A percentile compares a stretch with the other conserved stretches of the same genome.
Conservation (phyloP, 2,888 invertebrate genomes). For the Latheticus oryzae region DNA sequence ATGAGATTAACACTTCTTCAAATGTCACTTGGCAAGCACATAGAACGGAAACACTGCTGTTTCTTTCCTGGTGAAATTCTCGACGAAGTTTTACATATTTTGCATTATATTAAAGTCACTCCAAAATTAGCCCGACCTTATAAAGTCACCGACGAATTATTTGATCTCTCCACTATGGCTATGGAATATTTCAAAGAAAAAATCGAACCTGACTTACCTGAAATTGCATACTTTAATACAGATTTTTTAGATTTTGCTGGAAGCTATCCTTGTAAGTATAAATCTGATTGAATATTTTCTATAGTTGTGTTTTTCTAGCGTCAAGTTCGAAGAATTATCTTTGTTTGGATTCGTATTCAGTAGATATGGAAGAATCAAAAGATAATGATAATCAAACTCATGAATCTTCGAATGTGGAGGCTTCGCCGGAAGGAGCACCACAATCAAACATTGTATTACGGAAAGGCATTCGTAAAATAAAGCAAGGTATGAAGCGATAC, state of each 20-base stretch:
- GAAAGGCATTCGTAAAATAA: slow-evolving; percentile 87
- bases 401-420: slow-evolving; percentile 66
- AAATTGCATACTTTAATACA: slow-evolving; percentile 87
- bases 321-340: slow-evolving; percentile 71
- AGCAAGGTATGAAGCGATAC: slow-evolving; percentile 86
- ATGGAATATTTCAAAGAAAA: slow-evolving; percentile 98
- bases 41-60: slow-evolving; percentile 92
- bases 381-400: slow-evolving; percentile 66
- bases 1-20: slow-evolving; percentile 91
- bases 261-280: slow-evolving; percentile 73
- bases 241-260: slow-evolving; percentile 84
- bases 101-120: slow-evolving; percentile 85
- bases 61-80: slow-evolving; percentile 95
- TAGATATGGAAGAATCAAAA: slow-evolving; percentile 68
- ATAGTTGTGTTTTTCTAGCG: slow-evolving; percentile 61
- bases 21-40: slow-evolving; percentile 96
- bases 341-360: slow-evolving; percentile 71
- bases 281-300: neutral
- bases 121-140: slow-evolving; percentile 87
- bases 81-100: slow-evolving; percentile 90
- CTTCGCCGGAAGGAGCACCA: slow-evolving; percentile 72
- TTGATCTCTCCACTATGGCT: slow-evolving; percentile 96
- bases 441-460: slow-evolving; percentile 88
- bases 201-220: slow-evolving; percentile 89
- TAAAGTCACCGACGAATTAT: slow-evolving; percentile 93